Conservation (phyloP, 2,113 vertebrate species). For the Hippocampus mohnikei region DNA sequence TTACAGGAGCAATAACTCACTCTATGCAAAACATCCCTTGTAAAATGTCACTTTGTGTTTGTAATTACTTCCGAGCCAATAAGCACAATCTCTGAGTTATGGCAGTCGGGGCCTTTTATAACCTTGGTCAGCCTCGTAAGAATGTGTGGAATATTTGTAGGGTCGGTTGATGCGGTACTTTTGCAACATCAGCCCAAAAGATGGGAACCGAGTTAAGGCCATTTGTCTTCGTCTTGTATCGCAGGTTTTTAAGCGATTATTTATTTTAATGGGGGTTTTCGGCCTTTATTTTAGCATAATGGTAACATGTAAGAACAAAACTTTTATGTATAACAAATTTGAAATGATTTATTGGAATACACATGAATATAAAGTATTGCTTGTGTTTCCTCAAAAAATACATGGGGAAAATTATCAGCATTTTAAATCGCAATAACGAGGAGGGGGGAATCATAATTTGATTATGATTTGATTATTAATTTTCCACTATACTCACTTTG, state of each 20-base stretch:
- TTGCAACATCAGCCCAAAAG: conserved; percentile 6
- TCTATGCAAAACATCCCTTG: conserved; percentile 84
- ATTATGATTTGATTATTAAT: too few relatives aligned
- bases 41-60: conserved; percentile 87
- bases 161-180: conserved; percentile 45
- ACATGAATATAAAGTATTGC: too few relatives aligned
- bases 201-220: conserved; percentile 19
- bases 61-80: conserved; percentile 86
- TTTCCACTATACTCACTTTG: too few relatives aligned
- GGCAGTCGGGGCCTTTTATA: conserved; percentile 62
- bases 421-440: too few relatives aligned
- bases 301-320: too few relatives aligned
- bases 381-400: too few relatives aligned
- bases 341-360: too few relatives aligned
- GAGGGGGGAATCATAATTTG: too few relatives aligned
- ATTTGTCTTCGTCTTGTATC: not conserved
- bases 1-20: conserved; percentile 78
- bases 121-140: conserved; percentile 31
- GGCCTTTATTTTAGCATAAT: too few relatives aligned
- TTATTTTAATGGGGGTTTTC: not conserved
- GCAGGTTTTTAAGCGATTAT: not conserved
- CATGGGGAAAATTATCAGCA: too few relatives aligned
- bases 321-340: too few relatives aligned
- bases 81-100: conserved; percentile 75
- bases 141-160: conserved; percentile 27